phyloP scores from a whole-genome alignment of 1,140 invertebrate genomes.

The Drosophila auraria region DNA sequence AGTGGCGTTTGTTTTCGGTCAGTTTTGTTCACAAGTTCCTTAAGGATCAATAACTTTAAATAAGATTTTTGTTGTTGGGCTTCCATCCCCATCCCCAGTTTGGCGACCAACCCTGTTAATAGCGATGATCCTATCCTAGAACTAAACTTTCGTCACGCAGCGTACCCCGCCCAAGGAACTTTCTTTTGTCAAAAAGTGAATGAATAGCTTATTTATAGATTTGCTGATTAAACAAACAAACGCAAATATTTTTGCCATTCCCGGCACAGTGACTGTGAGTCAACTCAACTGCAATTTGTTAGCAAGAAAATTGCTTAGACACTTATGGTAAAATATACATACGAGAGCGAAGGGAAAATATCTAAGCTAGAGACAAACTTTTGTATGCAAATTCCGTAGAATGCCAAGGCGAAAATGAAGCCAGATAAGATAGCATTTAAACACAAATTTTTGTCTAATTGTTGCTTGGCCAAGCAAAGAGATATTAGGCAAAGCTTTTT shows the following conservation, averaged over 20 bases:
- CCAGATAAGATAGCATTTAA: constrained; percentile 36
- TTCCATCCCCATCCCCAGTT: background rate
- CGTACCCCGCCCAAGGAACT: constrained; percentile 16
- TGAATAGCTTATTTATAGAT: constrained; percentile 73
- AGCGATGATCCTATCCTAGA: background rate
- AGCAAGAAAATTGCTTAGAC: constrained; percentile 16
- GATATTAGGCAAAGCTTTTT: constrained; percentile 14
- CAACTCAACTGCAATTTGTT: constrained; percentile 47
- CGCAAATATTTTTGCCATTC: constrained; percentile 32
- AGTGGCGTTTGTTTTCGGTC: background rate
- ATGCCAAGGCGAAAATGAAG: constrained; percentile 2
- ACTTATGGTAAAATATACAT: background rate
- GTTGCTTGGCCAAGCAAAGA: constrained; percentile 8
- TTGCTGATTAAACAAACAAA: constrained; percentile 70
- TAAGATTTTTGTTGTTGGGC: too few relatives aligned
- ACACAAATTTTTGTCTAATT: constrained; percentile 32
- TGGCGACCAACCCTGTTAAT: background rate
- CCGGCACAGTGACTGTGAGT: constrained; percentile 34
- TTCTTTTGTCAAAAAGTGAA: constrained; percentile 53
- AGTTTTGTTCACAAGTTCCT: background rate
- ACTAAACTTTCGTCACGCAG: constrained; percentile 4
- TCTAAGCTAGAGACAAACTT: constrained; percentile 8
- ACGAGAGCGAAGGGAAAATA: constrained; percentile 4
- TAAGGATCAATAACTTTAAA: background rate
- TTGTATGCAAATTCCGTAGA: constrained; percentile 35